Evolutionary conservation across 2,888 invertebrate genomes (phyloP).

Genomic region (Atherix ibis): DNA sequence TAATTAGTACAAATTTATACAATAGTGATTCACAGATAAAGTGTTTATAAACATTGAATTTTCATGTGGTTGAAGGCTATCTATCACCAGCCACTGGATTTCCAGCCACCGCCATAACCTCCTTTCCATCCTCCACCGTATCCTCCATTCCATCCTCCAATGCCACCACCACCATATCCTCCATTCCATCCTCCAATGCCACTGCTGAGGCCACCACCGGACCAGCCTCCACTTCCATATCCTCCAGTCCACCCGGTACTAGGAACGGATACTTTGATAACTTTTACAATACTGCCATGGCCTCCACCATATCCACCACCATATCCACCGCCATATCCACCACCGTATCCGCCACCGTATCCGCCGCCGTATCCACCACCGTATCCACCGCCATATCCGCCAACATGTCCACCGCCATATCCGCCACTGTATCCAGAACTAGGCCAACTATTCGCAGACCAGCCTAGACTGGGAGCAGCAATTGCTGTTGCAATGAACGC

Average conservation of each 20-base stretch:
- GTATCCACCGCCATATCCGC: not conserved
- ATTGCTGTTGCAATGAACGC: conserved; percentile 10
- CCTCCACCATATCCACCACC: conserved; percentile 2
- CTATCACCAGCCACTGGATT: no score
- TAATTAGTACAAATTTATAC: no score
- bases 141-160: conserved; percentile 7
- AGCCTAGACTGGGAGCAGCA: conserved; percentile 6
- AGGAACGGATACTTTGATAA: conserved; percentile 1
- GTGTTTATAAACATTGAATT: no score
- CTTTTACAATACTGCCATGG: conserved; percentile 1
- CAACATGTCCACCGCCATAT: not conserved
- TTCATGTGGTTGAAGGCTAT: no score
- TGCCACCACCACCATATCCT: not conserved
- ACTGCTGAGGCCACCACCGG: no score
- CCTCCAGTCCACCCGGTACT: not conserved
- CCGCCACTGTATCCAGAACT: conserved; percentile 2
- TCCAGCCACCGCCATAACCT: conserved; percentile 8
- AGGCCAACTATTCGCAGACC: not conserved
- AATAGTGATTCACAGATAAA: no score
- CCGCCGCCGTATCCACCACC: not conserved
- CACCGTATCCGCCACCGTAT: no score
- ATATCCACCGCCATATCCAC: conserved; percentile 2
- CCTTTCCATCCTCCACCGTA: conserved; percentile 6
- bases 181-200: not conserved
- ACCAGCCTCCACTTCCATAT: no score